These are phyloP conservation scores for Lepidothrix coronata DNA, from an alignment of 2,113 vertebrate species.

Conservation along the genomic window DNA sequence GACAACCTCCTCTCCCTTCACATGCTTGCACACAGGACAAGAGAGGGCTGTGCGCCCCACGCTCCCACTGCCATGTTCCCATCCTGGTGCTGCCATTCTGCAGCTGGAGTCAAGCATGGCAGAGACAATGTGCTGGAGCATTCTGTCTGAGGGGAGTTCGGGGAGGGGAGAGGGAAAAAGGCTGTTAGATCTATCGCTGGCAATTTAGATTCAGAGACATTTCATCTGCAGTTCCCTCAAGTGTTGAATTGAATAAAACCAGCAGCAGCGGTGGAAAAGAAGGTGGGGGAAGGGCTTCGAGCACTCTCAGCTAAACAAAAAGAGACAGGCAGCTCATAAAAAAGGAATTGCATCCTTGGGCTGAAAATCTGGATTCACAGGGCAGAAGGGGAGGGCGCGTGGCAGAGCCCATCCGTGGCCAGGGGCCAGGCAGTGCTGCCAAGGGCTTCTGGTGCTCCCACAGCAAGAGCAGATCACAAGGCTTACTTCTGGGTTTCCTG, in stretches of 20 bases:
- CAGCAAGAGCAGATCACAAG: neutral
- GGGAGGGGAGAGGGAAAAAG: constrained; percentile 61
- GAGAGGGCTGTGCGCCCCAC: neutral
- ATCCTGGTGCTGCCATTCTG: neutral
- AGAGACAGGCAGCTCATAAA: constrained; percentile 71
- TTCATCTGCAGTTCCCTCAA: constrained; percentile 80
- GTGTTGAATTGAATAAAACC: constrained; percentile 78
- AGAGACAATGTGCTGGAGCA: constrained; percentile 71
- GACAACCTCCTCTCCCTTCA: too few species aligned
- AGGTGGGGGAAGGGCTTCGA: constrained; percentile 69
- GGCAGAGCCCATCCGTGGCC: neutral
- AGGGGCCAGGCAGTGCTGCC: neutral
- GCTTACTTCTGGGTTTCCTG: neutral
- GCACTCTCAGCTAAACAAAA: constrained; percentile 62
- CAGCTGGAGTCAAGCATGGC: constrained; percentile 54
- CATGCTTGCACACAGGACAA: neutral
- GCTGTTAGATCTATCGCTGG: constrained; percentile 73
- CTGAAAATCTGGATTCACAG: constrained; percentile 40
- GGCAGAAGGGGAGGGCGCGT: neutral
- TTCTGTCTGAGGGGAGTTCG: constrained; percentile 65
- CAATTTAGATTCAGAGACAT: constrained; percentile 79
- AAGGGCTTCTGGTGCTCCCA: neutral
- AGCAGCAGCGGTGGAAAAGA: constrained; percentile 55
- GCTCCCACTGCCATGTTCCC: rapidly evolving
- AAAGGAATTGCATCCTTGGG: constrained; percentile 55